phyloP scores from a whole-genome alignment of 2,888 invertebrate species.

The Apodemia duryi region DNA sequence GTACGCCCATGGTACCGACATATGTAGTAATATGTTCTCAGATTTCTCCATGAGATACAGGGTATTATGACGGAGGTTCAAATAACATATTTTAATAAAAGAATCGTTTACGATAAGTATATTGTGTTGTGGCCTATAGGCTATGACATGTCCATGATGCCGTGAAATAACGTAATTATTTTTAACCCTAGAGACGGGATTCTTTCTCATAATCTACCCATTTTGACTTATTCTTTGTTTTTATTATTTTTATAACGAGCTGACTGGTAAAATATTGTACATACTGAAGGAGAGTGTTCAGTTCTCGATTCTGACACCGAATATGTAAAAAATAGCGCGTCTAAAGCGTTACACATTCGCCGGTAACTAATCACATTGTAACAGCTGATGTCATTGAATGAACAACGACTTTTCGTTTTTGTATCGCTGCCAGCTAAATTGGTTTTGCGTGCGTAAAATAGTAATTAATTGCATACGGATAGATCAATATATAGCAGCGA shows the following conservation, averaged over 20 bases:
- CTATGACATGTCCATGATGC: background rate
- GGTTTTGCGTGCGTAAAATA: background rate
- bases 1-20: too few relatives aligned
- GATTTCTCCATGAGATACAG: background rate
- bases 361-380: background rate
- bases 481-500: background rate
- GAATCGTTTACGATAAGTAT: background rate
- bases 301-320: too few relatives aligned
- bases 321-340: background rate
- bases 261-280: too few relatives aligned
- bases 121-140: background rate
- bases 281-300: too few relatives aligned
- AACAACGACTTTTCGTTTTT: background rate
- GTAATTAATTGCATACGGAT: background rate
- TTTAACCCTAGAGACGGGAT: background rate
- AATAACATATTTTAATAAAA: background rate
- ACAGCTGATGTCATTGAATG: background rate
- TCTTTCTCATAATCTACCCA: background rate
- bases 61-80: background rate
- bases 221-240: background rate
- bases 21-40: too few relatives aligned
- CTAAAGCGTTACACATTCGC: background rate
- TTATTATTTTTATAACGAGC: background rate
- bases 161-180: conserved; percentile 8
- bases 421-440: background rate